A percentile compares a stretch with the other conserved stretches of the same genome.
Conservation (phyloP, 2,888 invertebrate species). For the Marasmarcha lunaedactyla region DNA sequence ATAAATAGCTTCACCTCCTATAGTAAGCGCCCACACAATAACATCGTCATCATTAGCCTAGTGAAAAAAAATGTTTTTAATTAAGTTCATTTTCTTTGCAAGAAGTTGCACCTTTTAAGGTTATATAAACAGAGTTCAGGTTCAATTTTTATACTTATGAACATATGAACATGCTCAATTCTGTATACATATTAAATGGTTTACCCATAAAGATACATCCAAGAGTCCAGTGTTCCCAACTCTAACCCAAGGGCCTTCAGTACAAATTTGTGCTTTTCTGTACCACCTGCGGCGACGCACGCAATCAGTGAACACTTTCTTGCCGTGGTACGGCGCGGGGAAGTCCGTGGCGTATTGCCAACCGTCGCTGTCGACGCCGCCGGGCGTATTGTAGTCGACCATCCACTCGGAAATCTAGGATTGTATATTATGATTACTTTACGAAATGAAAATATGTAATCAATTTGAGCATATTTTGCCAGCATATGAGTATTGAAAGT, state of each 20-base stretch:
- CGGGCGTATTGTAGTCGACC: slow-evolving; percentile 90
- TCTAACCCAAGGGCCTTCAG: slow-evolving; percentile 90
- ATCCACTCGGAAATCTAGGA: slow-evolving; percentile 86
- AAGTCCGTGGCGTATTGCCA: slow-evolving; percentile 97
- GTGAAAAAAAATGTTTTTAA: slow-evolving; percentile 12
- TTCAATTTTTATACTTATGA: too few relatives aligned
- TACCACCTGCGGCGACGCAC: slow-evolving; percentile 88
- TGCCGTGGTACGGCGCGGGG: slow-evolving; percentile 86
- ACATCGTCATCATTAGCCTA: slow-evolving; percentile 51
- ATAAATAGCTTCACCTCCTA: slow-evolving; percentile 88
- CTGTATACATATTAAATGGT: too few relatives aligned
- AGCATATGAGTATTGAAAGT: too few relatives aligned
- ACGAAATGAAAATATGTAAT: not conserved
- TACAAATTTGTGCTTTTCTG: slow-evolving; percentile 83
- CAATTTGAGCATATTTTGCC: too few relatives aligned
- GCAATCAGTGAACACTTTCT: slow-evolving; percentile 89
- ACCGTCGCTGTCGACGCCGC: slow-evolving; percentile 90
- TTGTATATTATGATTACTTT: slow-evolving; percentile 7
- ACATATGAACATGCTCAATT: too few relatives aligned
- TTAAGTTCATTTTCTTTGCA: too few relatives aligned
- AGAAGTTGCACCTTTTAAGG: too few relatives aligned
- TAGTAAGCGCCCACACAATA: slow-evolving; percentile 86
- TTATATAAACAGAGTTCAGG: too few relatives aligned
- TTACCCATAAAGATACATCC: slow-evolving; percentile 82
- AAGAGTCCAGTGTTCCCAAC: slow-evolving; percentile 87